phyloP scores from a whole-genome alignment of 2,888 invertebrate genomes.

The Masnerella sp. region DNA sequence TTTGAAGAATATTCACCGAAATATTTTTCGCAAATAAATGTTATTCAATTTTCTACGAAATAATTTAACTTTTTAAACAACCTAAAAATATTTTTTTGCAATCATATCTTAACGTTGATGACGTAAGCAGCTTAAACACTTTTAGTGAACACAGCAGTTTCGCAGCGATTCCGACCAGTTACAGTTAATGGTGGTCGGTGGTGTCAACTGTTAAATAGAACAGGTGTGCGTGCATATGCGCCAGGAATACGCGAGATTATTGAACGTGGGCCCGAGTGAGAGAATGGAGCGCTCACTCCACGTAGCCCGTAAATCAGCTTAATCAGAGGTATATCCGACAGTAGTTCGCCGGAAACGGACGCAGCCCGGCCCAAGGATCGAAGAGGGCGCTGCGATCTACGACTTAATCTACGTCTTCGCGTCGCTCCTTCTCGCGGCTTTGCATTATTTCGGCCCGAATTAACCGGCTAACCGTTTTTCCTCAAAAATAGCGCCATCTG shows the following conservation, averaged over 20 bases:
- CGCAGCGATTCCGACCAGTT: conserved; percentile 17
- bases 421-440: too few species aligned
- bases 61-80: too few species aligned
- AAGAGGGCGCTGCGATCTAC: conserved; percentile 55
- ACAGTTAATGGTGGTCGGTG: conserved; percentile 44
- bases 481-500: conserved; percentile 1
- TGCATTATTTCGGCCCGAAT: conserved; percentile 3
- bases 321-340: conserved; percentile 68
- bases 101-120: too few species aligned
- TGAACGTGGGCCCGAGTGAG: conserved; percentile 51
- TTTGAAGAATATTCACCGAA: too few species aligned
- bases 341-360: conserved; percentile 63
- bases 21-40: too few species aligned
- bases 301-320: conserved; percentile 66
- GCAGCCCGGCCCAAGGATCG: conserved; percentile 53
- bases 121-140: conserved; percentile 30
- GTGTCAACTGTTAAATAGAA: conserved; percentile 55
- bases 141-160: conserved; percentile 26
- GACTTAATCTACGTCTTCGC: conserved; percentile 72
- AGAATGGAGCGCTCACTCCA: conserved; percentile 53
- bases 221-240: conserved; percentile 58
- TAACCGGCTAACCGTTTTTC: not conserved
- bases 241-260: conserved; percentile 58
- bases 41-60: too few species aligned
- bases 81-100: too few species aligned